phyloP scores from a whole-genome alignment of 53 echinoderm and acorn worm species.

The Antedon mediterranea region DNA sequence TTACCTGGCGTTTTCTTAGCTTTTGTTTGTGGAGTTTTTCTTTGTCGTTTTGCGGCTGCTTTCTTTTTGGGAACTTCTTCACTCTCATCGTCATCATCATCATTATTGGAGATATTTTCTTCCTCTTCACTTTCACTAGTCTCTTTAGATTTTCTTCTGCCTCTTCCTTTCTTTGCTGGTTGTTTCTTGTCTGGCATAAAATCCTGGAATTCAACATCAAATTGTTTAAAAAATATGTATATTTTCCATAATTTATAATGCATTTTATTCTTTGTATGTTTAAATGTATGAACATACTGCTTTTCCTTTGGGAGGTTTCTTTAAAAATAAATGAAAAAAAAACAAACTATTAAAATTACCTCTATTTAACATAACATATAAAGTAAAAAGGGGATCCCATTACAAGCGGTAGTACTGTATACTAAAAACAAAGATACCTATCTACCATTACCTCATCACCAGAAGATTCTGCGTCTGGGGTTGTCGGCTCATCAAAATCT shows the following conservation, averaged over 20 bases:
- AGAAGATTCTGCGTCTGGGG: neutral
- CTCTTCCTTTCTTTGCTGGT: neutral
- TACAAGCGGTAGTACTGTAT: too few species aligned
- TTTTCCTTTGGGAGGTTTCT: too few species aligned
- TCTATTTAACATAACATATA: too few species aligned
- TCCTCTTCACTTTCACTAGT: conserved; percentile 7
- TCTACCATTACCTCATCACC: neutral
- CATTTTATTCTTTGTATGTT: too few species aligned
- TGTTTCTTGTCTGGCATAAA: neutral
- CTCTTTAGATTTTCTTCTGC: conserved; percentile 14
- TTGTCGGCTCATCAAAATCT: neutral
- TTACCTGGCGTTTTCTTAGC: conserved; percentile 9
- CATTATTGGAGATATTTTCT: conserved; percentile 3
- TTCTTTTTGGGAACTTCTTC: conserved; percentile 10
- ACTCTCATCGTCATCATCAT: conserved; percentile 22
- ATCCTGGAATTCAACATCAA: neutral
- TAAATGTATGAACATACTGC: too few species aligned
- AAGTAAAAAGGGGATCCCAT: too few species aligned
- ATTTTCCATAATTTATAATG: too few species aligned
- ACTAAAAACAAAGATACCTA: too few species aligned
- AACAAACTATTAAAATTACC: too few species aligned
- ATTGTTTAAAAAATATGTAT: neutral
- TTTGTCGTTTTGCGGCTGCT: neutral
- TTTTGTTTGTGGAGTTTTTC: neutral
- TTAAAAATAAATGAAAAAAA: too few species aligned